Evolutionary conservation across 1,140 invertebrate species (phyloP).

Genomic region (Cataglyphis hispanica): DNA sequence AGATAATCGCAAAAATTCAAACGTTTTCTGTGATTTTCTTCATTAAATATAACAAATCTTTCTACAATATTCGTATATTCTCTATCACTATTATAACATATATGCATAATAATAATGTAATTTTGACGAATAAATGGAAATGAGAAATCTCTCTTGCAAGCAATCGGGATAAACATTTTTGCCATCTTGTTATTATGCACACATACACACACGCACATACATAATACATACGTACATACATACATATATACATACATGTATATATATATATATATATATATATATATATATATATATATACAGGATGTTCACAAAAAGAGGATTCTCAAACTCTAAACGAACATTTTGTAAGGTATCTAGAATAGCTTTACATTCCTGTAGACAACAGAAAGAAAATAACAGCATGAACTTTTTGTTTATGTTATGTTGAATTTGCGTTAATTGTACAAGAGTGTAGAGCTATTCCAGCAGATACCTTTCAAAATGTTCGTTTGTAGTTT

Average conservation of each 20-base stretch:
- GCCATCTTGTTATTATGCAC: conserved; percentile 71
- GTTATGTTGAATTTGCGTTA: too few relatives aligned
- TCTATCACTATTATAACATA: conserved; percentile 77
- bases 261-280: conserved; percentile 41
- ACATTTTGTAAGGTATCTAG: too few relatives aligned
- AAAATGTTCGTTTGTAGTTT: too few relatives aligned
- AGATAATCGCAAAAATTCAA: conserved; percentile 32
- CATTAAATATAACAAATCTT: conserved; percentile 84
- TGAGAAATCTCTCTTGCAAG: conserved; percentile 19
- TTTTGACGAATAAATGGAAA: conserved; percentile 33
- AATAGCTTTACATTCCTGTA: too few relatives aligned
- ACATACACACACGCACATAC: conserved; percentile 49
- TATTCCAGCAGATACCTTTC: too few relatives aligned
- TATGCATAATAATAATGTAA: conserved; percentile 67
- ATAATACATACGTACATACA: conserved; percentile 49
- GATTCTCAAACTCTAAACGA: too few relatives aligned
- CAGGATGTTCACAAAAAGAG: too few relatives aligned
- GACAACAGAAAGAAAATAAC: too few relatives aligned
- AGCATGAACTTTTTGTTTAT: too few relatives aligned
- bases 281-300: conserved; percentile 32
- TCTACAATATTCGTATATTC: conserved; percentile 86
- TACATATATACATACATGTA: conserved; percentile 17
- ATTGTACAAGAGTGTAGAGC: too few relatives aligned
- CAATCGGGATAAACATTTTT: conserved; percentile 67
- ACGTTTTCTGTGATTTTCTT: conserved; percentile 85